Percentiles rank a stretch among this genome's conserved stretches.
Conservation (phyloP, 2,888 invertebrate genomes). For the Drosophila paracracens region DNA sequence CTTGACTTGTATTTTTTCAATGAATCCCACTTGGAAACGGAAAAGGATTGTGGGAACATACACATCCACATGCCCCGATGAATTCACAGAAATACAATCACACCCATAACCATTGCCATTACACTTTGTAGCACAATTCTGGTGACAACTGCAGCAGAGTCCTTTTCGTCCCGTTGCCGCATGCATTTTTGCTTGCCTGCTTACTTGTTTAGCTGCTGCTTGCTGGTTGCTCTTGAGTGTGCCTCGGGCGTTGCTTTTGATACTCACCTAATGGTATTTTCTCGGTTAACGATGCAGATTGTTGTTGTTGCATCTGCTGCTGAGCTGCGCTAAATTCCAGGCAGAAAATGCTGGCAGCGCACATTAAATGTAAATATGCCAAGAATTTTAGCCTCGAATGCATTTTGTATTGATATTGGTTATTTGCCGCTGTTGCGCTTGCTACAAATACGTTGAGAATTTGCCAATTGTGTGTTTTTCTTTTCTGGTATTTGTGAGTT, state of each 20-base stretch:
- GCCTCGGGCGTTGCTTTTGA: constrained; percentile 50
- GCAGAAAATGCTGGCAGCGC: constrained; percentile 80
- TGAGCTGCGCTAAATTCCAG: constrained; percentile 77
- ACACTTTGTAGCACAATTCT: constrained; percentile 63
- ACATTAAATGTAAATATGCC: constrained; percentile 83
- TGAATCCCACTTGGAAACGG: constrained; percentile 19
- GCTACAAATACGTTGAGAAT: constrained; percentile 45
- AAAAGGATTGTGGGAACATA: constrained; percentile 26
- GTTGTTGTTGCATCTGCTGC: constrained; percentile 49
- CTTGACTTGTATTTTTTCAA: not conserved
- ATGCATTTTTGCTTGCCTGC: constrained; percentile 6
- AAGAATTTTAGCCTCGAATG: constrained; percentile 83
- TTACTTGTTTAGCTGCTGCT: constrained; percentile 1
- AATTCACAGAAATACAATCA: constrained; percentile 32
- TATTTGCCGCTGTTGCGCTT: constrained; percentile 20
- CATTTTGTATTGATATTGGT: constrained; percentile 80
- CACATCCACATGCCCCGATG: constrained; percentile 19
- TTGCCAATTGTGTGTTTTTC: constrained; percentile 35
- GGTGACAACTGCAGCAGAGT: constrained; percentile 63
- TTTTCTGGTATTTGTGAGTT: constrained; percentile 35
- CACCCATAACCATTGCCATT: constrained; percentile 51
- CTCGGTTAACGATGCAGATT: constrained; percentile 83
- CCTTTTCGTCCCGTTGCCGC: constrained; percentile 23
- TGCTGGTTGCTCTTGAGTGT: constrained; percentile 17
- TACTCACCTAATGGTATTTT: constrained; percentile 85